phyloP scores from a whole-genome alignment of 2,888 invertebrate species.

The Tricholauxania praeusta region DNA sequence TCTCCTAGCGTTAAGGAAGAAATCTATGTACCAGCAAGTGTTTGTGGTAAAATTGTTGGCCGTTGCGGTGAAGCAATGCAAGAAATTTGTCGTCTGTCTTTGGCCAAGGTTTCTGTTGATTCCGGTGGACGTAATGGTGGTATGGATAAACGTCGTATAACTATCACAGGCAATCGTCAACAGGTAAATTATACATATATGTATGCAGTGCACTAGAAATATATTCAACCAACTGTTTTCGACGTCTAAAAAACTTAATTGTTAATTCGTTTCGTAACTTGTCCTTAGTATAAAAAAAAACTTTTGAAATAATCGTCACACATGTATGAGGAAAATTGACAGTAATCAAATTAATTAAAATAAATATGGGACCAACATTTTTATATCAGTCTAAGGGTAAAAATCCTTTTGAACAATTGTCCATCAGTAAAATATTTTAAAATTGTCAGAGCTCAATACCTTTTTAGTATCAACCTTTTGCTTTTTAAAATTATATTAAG shows the following conservation, averaged over 20 bases:
- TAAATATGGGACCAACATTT: too few species aligned
- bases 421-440: background rate
- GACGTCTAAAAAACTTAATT: too few species aligned
- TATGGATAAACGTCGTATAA: slow-evolving; percentile 63
- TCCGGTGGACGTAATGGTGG: slow-evolving; percentile 63
- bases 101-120: slow-evolving; percentile 79
- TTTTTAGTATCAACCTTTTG: too few species aligned
- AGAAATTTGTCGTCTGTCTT: slow-evolving; percentile 78
- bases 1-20: slow-evolving; percentile 77
- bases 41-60: slow-evolving; percentile 81
- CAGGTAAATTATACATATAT: slow-evolving; percentile 46
- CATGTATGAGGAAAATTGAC: too few species aligned
- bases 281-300: too few species aligned
- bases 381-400: too few species aligned
- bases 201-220: background rate
- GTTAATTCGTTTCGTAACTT: too few species aligned
- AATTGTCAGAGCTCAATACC: background rate
- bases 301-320: too few species aligned
- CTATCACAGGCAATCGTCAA: slow-evolving; percentile 76
- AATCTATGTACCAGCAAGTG: slow-evolving; percentile 75
- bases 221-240: too few species aligned
- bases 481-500: too few species aligned
- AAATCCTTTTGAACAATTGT: too few species aligned
- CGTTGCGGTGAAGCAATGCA: slow-evolving; percentile 79
- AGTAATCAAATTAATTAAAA: too few species aligned